Base-by-base conservation (phyloP, 2,113 vertebrate species). In the Chrysochloris asiatica region DNA sequence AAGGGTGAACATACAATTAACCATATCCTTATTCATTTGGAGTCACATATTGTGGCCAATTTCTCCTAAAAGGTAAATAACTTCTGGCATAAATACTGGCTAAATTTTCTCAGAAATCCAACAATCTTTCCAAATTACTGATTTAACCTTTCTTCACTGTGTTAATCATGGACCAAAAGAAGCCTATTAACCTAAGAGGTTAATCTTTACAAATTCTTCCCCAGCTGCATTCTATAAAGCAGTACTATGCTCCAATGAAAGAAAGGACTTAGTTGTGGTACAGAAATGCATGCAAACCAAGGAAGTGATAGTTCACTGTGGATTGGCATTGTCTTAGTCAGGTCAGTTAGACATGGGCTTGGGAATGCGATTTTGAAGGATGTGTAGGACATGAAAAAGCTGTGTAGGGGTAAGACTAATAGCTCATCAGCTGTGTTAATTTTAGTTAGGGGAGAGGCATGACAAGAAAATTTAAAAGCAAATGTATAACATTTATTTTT, bases 191-290 rank as follows among this genome's bases (percentile, higher is more conserved):
- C n/a, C 72, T 83, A 65, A 69, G 84, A 95, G 67, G 45, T 84
- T 90, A 77, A 92, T 90, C 65, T 84, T 84, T 87, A 83, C 69
- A 50, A 89, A 65, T 59, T 33, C n/a, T 87, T 94, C 90, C 12
- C 86, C 52, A 84, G 67, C n/a, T 84, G 28, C 59, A 45, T 78
- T 67, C 61, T 16, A 63, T 22, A 83, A 73, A 56, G 38, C 36
- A 67, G 63, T 14, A 17, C 19, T 7, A 63, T 45, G 22, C n/a
- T 33, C 8, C 75, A n/a, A 61, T 89, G 72, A 86, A 83, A 69
- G 81, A 86, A 93, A 82, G 48, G 4, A 1, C 54, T 86, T 84
- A n/a, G 36, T 38, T 73, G 45, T 56, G 71, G 17, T n/a, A 43
- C 4, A 19, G 67, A 76, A 80, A 83, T 54, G 13, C 65, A 72